Evolutionary conservation across 1,140 invertebrate genomes (phyloP).

Genomic region (Pararge aegeria): DNA sequence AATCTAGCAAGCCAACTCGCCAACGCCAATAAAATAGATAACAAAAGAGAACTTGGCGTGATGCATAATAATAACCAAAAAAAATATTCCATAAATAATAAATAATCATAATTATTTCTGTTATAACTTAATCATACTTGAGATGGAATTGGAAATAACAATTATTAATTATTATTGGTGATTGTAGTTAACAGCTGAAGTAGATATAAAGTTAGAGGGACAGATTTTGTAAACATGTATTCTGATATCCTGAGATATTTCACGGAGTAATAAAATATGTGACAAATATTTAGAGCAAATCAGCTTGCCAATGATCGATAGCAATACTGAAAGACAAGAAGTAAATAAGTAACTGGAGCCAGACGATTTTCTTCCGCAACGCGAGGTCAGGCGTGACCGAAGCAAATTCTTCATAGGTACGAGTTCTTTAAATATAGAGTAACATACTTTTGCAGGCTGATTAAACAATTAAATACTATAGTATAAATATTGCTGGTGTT

Average conservation of each 20-base stretch:
- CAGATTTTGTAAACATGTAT: background rate
- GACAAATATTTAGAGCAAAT: conserved; percentile 7
- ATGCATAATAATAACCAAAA: too few species aligned
- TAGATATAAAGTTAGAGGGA: background rate
- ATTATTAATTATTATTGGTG: too few species aligned
- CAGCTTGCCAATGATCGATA: conserved; percentile 25
- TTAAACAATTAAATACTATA: too few species aligned
- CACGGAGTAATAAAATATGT: conserved; percentile 8
- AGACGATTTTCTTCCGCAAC: conserved; percentile 66
- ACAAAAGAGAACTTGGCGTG: too few species aligned
- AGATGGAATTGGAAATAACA: too few species aligned
- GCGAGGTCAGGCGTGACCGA: conserved; percentile 65
- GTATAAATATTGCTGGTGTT: too few species aligned
- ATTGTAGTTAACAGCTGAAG: too few species aligned
- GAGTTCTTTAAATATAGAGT: background rate
- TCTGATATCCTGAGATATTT: conserved; percentile 2
- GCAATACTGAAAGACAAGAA: conserved; percentile 51
- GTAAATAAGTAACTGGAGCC: conserved; percentile 37
- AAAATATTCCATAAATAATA: too few species aligned
- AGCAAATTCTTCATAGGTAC: conserved; percentile 48
- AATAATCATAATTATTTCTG: too few species aligned
- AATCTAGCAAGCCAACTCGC: too few species aligned
- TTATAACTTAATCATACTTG: too few species aligned
- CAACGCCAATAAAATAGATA: too few species aligned
- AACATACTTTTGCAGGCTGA: background rate